Base-by-base conservation (phyloP, 2,113 vertebrate species). In the Galbula dea region DNA sequence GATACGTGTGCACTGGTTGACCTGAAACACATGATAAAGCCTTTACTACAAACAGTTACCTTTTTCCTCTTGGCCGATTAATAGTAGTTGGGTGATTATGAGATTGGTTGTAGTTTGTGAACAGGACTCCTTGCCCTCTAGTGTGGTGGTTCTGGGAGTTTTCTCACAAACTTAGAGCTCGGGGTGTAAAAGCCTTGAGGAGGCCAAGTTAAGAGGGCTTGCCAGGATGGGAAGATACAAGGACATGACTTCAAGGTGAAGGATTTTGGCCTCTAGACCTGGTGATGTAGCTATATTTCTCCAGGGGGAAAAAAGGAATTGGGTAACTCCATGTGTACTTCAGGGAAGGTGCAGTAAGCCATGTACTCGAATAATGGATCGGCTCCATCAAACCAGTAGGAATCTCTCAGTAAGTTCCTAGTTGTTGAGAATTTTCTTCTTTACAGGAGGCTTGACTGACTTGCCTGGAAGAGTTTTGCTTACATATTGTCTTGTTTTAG, bases 1-100 rank as follows among this genome's bases (percentile, higher is more conserved):
- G 49, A 3, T 32, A 3, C 0, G 3, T 41, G 37, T 27, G 20
- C 2, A 0, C 2, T 57, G 41, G 36, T 9, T 57, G 63, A 13
- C 62, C 78, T 58, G 74, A 58, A 77, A 26, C 17, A 20, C 34
- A 13, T 69, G 61, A 34, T 27, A 61, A 45, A 75, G 41, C 41
- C 52, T 86, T 32, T 58, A 80, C 52, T 86, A 7, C 30, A 36
- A 68, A 77, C 62, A 41, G 34, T 41, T 49, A 5, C 34, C 34
- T n/a, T n/a, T n/a, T n/a, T n/a, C n/a, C n/a, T n/a, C n/a, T n/a
- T n/a, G n/a, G n/a, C n/a, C n/a, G n/a, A 2, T 32, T 58, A 39
- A n/a, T 76, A 21, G 21, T 58, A 58, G 23, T 23, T 8, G 55
- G n/a, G 32, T n/a, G n/a, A 58, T 58, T 34, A 58, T 21, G n/a